Evolutionary conservation across 2,797 vertebrate species (phyloP), one percentile per base, ranked within the genome.

Genomic region (Crenichthys baileyi): DNA sequence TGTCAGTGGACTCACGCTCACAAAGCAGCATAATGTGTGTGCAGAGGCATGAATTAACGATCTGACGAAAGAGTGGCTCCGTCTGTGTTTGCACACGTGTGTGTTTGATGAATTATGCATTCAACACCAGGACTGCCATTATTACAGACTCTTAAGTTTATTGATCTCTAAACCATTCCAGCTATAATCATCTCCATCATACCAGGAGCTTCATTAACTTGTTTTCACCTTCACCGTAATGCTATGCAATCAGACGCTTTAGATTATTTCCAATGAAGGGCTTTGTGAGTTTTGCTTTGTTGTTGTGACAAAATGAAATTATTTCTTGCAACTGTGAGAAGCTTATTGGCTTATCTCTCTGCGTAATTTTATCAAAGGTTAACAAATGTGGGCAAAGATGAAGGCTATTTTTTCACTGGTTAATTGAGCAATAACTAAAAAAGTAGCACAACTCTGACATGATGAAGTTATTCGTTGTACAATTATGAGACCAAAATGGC

Each of bases 1-100:
- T 84, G 87, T 92, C 90, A 93, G 82, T 87, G 82, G 75, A 73
- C 77, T 80, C 61, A 53, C 71, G 29, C 83, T 74, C 80, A 77
- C 73, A 73, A 26, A 82, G 79, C 82, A 82, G 82, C 83, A 76
- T 55, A 29, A 29, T 36, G 71, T 61, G 70, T 70, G 82, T 48
- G 77, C 16, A 5, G 46, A 73, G 26, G 9, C 70, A 74, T 83
- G 67, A 78, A 83, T 87, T 72, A 83, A 87, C 85, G 82, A 82
- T 87, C 77, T 73, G 72, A 85, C 18, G 12, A 41, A 76, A 76
- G 77, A 75, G 16, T 65, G 55, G 76, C 36, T 73, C 20, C 41
- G 8, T 76, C 55, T 72, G 9, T 55, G 70, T 72, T 73, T 75
- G 71, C 48, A 77, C 60, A 29, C 26, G 36, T 78, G 67, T 51